Conservation (phyloP, 2,888 invertebrate genomes). For the Cabera pusaria region DNA sequence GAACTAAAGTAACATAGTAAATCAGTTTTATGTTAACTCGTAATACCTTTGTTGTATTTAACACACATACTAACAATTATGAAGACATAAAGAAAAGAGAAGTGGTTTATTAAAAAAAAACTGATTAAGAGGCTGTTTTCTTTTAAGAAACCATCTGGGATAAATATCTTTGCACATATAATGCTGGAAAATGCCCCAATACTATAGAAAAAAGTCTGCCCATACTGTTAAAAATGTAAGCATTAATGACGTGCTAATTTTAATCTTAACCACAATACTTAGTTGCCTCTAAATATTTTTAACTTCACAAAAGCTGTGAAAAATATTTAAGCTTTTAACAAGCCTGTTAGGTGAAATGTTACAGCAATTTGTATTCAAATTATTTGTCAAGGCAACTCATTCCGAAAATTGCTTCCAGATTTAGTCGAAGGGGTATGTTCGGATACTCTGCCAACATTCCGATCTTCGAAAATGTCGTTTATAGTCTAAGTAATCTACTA, state of each 20-base stretch:
- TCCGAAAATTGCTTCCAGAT: conserved; percentile 77
- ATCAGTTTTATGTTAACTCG: not conserved
- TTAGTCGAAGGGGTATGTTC: conserved; percentile 70
- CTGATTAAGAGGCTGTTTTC: no score
- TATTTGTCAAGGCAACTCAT: conserved; percentile 74
- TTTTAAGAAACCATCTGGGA: no score
- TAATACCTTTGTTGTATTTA: no score
- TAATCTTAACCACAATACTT: conserved; percentile 24
- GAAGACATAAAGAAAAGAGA: no score
- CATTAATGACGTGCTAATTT: no score
- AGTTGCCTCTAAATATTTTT: conserved; percentile 35
- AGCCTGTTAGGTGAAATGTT: conserved; percentile 55
- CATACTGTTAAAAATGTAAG: no score
- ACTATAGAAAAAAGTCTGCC: no score
- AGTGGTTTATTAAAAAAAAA: no score
- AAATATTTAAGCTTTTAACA: conserved; percentile 51
- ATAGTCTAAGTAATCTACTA: conserved; percentile 43
- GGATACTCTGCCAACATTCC: conserved; percentile 50
- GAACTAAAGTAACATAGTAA: no score
- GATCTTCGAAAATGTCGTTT: conserved; percentile 52
- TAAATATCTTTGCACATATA: no score
- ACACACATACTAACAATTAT: no score
- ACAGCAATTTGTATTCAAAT: conserved; percentile 71
- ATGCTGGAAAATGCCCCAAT: no score
- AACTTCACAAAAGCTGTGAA: conserved; percentile 54